These are phyloP conservation scores for Sesamia inferens DNA, from an alignment of 2,888 invertebrate species.

Conservation along the genomic window DNA sequence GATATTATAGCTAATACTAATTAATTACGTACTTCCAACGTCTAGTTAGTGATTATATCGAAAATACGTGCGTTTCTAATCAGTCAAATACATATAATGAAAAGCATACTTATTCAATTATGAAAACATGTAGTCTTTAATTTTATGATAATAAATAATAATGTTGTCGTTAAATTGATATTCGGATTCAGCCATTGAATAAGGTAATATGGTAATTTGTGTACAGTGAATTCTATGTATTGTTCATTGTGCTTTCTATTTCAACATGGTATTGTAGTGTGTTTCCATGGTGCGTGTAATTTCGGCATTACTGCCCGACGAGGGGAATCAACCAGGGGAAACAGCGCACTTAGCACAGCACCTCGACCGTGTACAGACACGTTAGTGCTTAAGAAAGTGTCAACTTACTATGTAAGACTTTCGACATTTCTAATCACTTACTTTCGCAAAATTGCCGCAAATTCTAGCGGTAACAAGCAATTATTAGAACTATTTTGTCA, in stretches of 20 bases:
- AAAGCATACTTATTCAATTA: slow-evolving; percentile 23
- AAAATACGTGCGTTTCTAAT: slow-evolving; percentile 6
- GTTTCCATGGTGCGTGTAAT: slow-evolving; percentile 77
- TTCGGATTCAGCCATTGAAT: no score
- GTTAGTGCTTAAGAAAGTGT: slow-evolving; percentile 68
- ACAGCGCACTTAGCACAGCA: slow-evolving; percentile 42
- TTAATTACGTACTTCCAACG: not conserved
- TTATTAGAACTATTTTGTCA: not conserved
- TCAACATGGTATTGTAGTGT: slow-evolving; percentile 60
- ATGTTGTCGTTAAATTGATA: no score
- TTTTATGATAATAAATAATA: not conserved
- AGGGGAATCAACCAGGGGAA: slow-evolving; percentile 50
- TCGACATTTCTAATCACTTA: slow-evolving; percentile 66
- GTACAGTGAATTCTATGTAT: slow-evolving; percentile 23
- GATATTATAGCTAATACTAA: slow-evolving; percentile 5
- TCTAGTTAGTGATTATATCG: slow-evolving; percentile 6
- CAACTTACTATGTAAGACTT: slow-evolving; percentile 57
- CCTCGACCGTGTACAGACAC: slow-evolving; percentile 48
- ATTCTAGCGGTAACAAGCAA: not conserved
- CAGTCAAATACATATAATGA: not conserved
- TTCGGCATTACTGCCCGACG: slow-evolving; percentile 67
- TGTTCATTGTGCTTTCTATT: slow-evolving; percentile 44
- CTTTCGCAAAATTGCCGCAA: slow-evolving; percentile 39
- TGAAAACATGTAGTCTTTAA: not conserved
- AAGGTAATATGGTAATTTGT: slow-evolving; percentile 16